Evolutionary conservation across 2,797 vertebrate genomes (phyloP), one percentile per base, ranked within the genome.

Genomic region (Bufotes viridis): DNA sequence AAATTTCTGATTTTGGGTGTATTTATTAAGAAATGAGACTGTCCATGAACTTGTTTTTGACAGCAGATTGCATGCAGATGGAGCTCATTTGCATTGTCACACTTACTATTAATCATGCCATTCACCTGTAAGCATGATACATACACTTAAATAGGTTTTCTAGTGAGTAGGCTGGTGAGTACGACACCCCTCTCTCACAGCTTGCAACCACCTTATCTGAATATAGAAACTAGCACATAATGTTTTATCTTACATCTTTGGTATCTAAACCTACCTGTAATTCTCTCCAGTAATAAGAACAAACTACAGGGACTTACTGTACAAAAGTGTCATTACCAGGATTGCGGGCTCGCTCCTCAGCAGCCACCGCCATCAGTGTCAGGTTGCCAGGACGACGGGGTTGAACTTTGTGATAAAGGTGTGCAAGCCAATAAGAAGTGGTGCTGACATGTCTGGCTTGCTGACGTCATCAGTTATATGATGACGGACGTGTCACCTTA

Each of bases 51-150:
- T 14, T 51, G 22, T 24, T 55, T 12, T 24, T 24, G 51, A 78
- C 51, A 24, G 11, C 2, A 42, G 75, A 78, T 55, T 78, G 55
- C 49, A 24, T 55, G 15, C 75, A 78, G 75, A 78, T 78, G 42
- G 49, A 22, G 49, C 74, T n/a, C 49, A 51, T 76, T 76, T 76
- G 49, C 75, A 55, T 55, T 78, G 75, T 78, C 75, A 78, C 49
- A 78, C 22, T 78, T 78, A 24, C 5, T 78, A 78, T 78, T n/a
- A 78, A 78, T 78, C 51, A 55, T 24, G 13, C 22, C 5, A 24
- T 53, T 75, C 20, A 75, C 49, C 72, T 78, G 22, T 14, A 51
- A n/a, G 72, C 42, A 75, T 75, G 11, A 20, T 51, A 17, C 22
- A 78, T 55, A 13, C 42, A 55, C 75, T 55, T 78, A 22, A 78